Conservation (phyloP, 1,140 invertebrate species). For the Sitophilus oryzae region DNA sequence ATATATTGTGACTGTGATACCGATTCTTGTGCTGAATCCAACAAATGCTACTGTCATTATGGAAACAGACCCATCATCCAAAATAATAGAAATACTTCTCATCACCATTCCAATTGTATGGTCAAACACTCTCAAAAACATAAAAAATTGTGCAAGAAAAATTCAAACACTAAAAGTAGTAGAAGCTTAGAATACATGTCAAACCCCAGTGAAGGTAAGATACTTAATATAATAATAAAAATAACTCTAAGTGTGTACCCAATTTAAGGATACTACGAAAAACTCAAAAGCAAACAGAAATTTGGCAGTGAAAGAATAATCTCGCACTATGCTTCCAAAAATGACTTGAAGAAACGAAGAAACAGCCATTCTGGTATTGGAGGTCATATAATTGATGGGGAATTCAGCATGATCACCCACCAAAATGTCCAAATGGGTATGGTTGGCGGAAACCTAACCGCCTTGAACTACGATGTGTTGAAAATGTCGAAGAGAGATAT, state of each 20-base stretch:
- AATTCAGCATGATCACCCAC: slow-evolving; percentile 9
- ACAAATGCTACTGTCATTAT: slow-evolving; percentile 78
- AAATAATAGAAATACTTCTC: not conserved
- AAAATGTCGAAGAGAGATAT: slow-evolving; percentile 42
- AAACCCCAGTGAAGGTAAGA: slow-evolving; percentile 38
- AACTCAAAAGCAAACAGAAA: slow-evolving; percentile 33
- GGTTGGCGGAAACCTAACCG: slow-evolving; percentile 10
- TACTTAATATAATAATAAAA: no score
- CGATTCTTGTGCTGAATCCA: slow-evolving; percentile 79
- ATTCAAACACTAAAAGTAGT: slow-evolving; percentile 46
- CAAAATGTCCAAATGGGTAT: slow-evolving; percentile 14
- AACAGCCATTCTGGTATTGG: slow-evolving; percentile 15
- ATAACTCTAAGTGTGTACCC: no score
- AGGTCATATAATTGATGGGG: not conserved
- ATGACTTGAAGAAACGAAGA: slow-evolving; percentile 1
- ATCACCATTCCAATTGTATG: slow-evolving; percentile 43
- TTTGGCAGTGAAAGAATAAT: slow-evolving; percentile 17
- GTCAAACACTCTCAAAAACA: slow-evolving; percentile 41
- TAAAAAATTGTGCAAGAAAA: slow-evolving; percentile 39
- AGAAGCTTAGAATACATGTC: slow-evolving; percentile 55
- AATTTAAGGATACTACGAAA: slow-evolving; percentile 41
- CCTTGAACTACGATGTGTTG: slow-evolving; percentile 64
- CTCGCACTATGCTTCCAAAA: not conserved
- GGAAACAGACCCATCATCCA: slow-evolving; percentile 45
- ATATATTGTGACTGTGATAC: slow-evolving; percentile 69